Conservation (phyloP, 2,113 vertebrate genomes). For the Empidonax traillii region DNA sequence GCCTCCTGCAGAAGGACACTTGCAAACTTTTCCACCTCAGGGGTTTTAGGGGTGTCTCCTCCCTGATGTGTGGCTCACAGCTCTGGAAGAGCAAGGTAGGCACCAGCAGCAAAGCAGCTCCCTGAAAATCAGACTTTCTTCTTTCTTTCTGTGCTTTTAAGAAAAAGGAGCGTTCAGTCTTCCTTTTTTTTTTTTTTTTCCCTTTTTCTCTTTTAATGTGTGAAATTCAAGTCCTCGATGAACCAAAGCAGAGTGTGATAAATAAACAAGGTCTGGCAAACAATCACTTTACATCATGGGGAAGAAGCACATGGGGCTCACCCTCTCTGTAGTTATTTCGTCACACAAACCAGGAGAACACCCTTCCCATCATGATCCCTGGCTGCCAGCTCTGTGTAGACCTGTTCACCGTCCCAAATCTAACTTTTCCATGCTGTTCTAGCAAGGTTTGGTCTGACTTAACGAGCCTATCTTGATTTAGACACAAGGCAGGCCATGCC, state of each 20-base stretch:
- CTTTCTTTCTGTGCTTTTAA: background rate
- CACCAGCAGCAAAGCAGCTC: background rate
- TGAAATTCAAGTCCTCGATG: background rate
- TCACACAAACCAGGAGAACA: accelerated
- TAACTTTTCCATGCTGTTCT: background rate
- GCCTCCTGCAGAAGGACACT: background rate
- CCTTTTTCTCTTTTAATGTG: background rate
- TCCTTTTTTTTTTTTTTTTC: background rate
- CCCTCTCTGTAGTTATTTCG: background rate
- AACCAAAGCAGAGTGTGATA: background rate
- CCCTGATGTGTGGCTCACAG: no score
- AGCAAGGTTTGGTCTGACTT: background rate
- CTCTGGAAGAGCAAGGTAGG: background rate
- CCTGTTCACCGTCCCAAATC: background rate
- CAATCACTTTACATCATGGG: background rate
- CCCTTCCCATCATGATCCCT: accelerated
- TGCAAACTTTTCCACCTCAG: background rate
- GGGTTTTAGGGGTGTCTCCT: background rate
- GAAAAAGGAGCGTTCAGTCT: background rate
- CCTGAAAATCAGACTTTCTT: background rate
- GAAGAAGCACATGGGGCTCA: background rate
- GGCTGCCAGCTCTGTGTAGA: background rate
- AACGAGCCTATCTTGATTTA: background rate
- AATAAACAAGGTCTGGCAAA: background rate
- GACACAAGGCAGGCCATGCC: background rate